Conservation (phyloP, 2,797 vertebrate species). For the Phalloptychus januarius region DNA sequence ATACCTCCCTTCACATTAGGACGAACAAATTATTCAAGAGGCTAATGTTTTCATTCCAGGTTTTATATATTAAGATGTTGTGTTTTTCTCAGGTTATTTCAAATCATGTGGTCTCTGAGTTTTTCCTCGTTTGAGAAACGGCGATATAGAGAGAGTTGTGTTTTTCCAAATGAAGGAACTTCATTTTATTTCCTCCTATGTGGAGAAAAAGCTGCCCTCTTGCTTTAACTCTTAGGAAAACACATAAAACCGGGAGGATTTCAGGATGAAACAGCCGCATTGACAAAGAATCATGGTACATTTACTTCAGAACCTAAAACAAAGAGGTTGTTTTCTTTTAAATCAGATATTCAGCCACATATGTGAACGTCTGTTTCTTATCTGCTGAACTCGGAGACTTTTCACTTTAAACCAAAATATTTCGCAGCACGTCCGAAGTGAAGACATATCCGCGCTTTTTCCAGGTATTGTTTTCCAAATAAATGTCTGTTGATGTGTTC, state of each 20-base stretch:
- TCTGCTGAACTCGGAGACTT: background rate
- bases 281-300: background rate
- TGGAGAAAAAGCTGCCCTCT: background rate
- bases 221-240: background rate
- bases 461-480: constrained; percentile 1
- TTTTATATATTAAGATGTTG: no score
- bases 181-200: background rate
- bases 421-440: background rate
- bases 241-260: background rate
- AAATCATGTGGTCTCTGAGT: no score
- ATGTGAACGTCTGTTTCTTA: constrained; percentile 1
- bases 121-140: no score
- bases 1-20: no score
- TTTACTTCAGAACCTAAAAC: background rate
- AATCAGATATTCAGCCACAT: background rate
- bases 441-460: background rate
- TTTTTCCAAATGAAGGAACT: background rate
- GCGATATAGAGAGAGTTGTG: background rate
- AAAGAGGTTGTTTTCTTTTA: background rate
- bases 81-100: no score
- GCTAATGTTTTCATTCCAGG: no score
- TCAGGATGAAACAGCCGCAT: background rate
- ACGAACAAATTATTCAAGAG: no score
- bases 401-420: background rate
- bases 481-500: background rate